Conservation (phyloP, 2,888 invertebrate species). For the Orthosia incerta region DNA sequence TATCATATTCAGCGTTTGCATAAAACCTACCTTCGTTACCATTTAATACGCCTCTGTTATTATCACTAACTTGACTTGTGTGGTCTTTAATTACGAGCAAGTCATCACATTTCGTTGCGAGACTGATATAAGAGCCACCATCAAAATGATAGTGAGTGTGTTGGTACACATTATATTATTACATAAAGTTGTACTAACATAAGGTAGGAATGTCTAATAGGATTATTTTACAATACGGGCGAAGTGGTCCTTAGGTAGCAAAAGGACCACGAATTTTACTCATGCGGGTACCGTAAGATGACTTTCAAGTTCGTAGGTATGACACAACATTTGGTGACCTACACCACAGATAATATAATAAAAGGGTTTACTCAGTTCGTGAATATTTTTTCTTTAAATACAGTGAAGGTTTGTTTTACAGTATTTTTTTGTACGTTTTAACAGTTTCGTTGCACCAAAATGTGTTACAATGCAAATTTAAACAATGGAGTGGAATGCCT, state of each 20-base stretch:
- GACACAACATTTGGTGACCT: not conserved
- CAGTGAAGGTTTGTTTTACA: too few species aligned
- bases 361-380: too few species aligned
- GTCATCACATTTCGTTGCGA: conserved; percentile 35
- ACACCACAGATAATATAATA: too few species aligned
- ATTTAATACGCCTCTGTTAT: not conserved
- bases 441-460: too few species aligned
- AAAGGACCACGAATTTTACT: conserved; percentile 8
- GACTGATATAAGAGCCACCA: conserved; percentile 15
- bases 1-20: not conserved
- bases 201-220: not conserved
- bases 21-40: not conserved
- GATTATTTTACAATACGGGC: conserved; percentile 24
- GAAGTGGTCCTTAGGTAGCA: not conserved
- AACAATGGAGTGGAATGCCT: too few species aligned
- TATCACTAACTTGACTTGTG: conserved; percentile 14
- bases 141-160: conserved; percentile 5
- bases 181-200: conserved; percentile 1
- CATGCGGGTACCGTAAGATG: not conserved
- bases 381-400: too few species aligned
- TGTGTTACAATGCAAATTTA: too few species aligned
- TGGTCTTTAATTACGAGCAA: conserved; percentile 30
- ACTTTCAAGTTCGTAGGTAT: not conserved
- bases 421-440: too few species aligned
- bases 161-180: not conserved